Evolutionary conservation across 2,888 invertebrate genomes (phyloP).

Genomic region (Rotaria magnacalcarata): DNA sequence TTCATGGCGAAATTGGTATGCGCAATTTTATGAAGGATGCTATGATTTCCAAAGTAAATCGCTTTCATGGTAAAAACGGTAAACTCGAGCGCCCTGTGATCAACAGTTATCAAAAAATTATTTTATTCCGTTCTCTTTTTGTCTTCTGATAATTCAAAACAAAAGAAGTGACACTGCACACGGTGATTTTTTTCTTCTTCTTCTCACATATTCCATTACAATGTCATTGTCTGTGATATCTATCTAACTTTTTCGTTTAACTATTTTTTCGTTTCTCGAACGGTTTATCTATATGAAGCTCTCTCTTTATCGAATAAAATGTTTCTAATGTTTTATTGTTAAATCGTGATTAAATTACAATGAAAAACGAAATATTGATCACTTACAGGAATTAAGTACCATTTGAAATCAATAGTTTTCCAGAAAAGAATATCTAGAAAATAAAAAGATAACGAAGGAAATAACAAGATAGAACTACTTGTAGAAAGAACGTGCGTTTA

Average conservation of each 20-base stretch:
- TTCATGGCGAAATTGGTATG: slow-evolving; percentile 46
- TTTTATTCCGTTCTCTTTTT: neutral
- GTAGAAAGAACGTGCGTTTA: neutral
- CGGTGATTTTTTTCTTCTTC: neutral
- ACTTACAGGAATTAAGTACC: neutral
- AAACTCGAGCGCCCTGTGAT: neutral
- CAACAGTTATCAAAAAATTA: neutral
- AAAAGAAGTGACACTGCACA: neutral
- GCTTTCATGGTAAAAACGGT: slow-evolving; percentile 39
- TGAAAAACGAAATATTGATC: neutral
- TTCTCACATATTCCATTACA: neutral
- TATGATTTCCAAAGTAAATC: slow-evolving; percentile 39
- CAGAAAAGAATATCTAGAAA: neutral
- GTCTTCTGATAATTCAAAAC: neutral
- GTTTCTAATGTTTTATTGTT: neutral
- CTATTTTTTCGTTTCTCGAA: neutral
- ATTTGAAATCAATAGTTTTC: neutral
- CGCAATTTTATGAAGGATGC: slow-evolving; percentile 45
- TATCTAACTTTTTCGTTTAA: neutral
- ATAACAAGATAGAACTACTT: neutral
- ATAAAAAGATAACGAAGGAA: neutral
- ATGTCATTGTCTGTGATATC: neutral
- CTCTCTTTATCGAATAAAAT: neutral
- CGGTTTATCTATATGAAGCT: neutral
- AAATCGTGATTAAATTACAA: neutral